Percentiles rank a stretch among this genome's conserved stretches.
Evolutionary conservation across 2,888 invertebrate genomes (phyloP).

Genomic region (Phytoseiulus persimilis): DNA sequence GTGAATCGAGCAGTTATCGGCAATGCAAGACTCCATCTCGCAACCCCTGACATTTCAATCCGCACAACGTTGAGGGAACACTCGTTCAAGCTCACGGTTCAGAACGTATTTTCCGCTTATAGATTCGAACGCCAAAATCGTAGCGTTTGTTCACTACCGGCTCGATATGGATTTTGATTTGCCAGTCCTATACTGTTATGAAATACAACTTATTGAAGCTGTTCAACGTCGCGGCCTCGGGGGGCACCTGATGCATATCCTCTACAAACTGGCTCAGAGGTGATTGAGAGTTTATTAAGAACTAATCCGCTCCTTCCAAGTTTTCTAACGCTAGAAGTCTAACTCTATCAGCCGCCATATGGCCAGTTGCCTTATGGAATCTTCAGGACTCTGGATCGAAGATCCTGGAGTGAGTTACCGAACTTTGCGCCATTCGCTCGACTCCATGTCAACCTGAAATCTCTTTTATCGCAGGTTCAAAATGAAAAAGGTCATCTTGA

Average conservation of each 20-base stretch:
- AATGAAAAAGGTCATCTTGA: conserved; percentile 72
- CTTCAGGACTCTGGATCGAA: too few species aligned
- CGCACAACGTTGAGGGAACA: too few species aligned
- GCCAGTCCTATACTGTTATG: conserved; percentile 71
- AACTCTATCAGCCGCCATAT: too few species aligned
- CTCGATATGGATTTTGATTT: conserved; percentile 67
- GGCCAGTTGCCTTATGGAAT: too few species aligned
- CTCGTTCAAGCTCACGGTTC: too few species aligned
- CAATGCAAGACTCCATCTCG: too few species aligned
- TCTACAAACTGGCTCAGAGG: conserved; percentile 64
- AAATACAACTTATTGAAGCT: conserved; percentile 67
- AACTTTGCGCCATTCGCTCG: too few species aligned
- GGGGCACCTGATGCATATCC: conserved; percentile 66
- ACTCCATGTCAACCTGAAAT: too few species aligned
- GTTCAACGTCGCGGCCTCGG: conserved; percentile 71
- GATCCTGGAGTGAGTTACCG: too few species aligned
- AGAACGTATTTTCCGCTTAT: neutral
- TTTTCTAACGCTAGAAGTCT: too few species aligned
- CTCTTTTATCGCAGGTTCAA: conserved; percentile 55
- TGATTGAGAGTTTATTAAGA: conserved; percentile 46
- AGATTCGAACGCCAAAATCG: conserved; percentile 42
- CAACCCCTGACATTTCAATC: too few species aligned
- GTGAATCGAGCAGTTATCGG: conserved; percentile 40
- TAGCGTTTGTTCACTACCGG: conserved; percentile 72
- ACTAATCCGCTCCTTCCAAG: too few species aligned